Conservation (phyloP, 2,888 invertebrate genomes). For the Dynastes maya region DNA sequence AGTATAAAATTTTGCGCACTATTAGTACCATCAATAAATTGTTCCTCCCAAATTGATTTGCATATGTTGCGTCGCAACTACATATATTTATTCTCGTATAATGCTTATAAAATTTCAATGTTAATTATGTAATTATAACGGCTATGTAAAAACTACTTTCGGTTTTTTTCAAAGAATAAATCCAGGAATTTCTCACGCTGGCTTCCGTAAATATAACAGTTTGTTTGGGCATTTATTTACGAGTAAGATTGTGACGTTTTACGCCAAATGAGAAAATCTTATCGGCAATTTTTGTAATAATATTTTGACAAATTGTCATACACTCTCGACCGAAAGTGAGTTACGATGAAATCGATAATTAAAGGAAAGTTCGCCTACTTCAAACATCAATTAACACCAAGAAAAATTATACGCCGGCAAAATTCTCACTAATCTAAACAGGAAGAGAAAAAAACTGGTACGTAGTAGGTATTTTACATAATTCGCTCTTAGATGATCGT, state of each 20-base stretch:
- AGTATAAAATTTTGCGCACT: background rate
- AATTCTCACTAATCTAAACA: slow-evolving; percentile 7
- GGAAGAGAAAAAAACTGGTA: slow-evolving; percentile 16
- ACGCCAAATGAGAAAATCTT: no score
- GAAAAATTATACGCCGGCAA: background rate
- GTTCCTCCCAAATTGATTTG: background rate
- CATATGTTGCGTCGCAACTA: background rate
- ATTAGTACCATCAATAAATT: background rate
- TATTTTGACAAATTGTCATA: no score
- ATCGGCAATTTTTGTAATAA: no score
- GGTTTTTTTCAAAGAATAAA: background rate
- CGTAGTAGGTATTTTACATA: slow-evolving; percentile 8
- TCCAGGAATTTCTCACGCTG: background rate
- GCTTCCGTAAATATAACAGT: slow-evolving; percentile 2
- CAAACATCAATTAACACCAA: background rate
- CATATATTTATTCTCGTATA: background rate
- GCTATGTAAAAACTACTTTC: background rate
- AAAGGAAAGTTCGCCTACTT: background rate
- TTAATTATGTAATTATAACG: slow-evolving; percentile 25
- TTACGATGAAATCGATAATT: no score
- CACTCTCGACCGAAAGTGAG: no score
- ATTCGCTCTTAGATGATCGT: background rate
- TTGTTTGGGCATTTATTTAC: background rate
- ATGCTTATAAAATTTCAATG: slow-evolving; percentile 25
- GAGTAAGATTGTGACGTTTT: background rate